Evolutionary conservation across 2,797 vertebrate species (phyloP).

Genomic region (Cryptoprocta ferox): DNA sequence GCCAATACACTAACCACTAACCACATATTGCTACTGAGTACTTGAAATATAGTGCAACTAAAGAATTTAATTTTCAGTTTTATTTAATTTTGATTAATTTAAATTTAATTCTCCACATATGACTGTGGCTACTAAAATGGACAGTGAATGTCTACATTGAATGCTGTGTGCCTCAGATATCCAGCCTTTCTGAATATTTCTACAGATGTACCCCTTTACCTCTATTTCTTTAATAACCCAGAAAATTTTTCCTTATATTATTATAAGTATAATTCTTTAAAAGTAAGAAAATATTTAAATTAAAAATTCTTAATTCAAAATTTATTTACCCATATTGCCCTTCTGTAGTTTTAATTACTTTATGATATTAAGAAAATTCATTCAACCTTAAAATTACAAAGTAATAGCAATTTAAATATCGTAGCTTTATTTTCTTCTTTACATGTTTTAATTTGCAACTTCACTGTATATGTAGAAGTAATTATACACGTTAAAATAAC

Average conservation of each 20-base stretch:
- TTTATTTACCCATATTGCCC: constrained; percentile 44
- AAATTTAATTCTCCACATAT: not conserved
- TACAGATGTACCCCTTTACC: not conserved
- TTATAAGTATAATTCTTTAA: constrained; percentile 1
- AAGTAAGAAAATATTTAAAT: constrained; percentile 5
- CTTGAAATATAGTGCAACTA: not conserved
- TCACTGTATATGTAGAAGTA: constrained; percentile 65
- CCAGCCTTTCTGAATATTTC: not conserved
- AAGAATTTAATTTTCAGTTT: not conserved
- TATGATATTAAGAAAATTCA: constrained; percentile 64
- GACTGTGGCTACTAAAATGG: not conserved
- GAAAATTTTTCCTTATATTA: not conserved
- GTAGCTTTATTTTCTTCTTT: constrained; percentile 68
- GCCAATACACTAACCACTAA: not conserved
- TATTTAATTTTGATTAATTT: constrained; percentile 1
- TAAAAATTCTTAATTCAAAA: constrained; percentile 54
- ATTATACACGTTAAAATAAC: constrained; percentile 65
- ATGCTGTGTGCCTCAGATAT: not conserved
- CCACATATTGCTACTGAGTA: not conserved
- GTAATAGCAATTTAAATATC: constrained; percentile 58
- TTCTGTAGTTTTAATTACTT: constrained; percentile 65
- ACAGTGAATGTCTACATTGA: not conserved
- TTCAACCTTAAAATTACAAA: constrained; percentile 64
- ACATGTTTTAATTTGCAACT: constrained; percentile 69
- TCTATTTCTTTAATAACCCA: not conserved